These are phyloP conservation scores for Synergus umbraculus DNA, from an alignment of 2,888 invertebrate genomes.

Conservation along the genomic window DNA sequence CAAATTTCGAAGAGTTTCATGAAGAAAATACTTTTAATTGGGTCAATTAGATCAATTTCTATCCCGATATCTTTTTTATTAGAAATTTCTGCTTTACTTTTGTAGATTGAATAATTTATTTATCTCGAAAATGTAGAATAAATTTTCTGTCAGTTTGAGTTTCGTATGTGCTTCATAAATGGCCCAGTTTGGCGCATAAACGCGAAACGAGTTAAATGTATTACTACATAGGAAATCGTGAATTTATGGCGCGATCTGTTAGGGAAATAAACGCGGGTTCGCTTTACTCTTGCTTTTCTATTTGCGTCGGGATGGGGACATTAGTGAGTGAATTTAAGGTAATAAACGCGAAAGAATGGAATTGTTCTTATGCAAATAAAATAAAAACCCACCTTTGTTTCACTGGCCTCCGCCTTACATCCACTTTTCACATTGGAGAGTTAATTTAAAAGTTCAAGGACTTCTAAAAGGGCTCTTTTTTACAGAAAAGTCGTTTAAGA, in stretches of 20 bases:
- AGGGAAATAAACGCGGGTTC: conserved; percentile 45
- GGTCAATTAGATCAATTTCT: neutral
- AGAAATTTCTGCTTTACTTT: neutral
- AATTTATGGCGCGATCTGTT: conserved; percentile 54
- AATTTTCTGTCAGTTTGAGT: conserved; percentile 21
- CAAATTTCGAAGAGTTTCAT: too few species aligned
- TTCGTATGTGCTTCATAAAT: conserved; percentile 9
- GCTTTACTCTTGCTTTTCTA: conserved; percentile 49
- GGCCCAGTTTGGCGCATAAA: conserved; percentile 20
- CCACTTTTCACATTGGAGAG: conserved; percentile 5
- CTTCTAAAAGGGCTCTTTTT: neutral
- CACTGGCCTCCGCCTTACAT: conserved; percentile 4
- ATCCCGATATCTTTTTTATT: neutral
- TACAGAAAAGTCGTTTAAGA: neutral
- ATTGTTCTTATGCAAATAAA: conserved; percentile 49
- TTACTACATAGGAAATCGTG: conserved; percentile 55
- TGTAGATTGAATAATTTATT: conserved; percentile 12
- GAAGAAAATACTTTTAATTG: too few species aligned
- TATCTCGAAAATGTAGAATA: conserved; percentile 15
- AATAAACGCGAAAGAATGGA: conserved; percentile 47
- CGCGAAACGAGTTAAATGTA: conserved; percentile 19
- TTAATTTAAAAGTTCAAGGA: conserved; percentile 3
- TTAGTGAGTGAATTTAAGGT: conserved; percentile 48
- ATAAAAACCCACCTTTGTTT: conserved; percentile 50
- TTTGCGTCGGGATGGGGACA: conserved; percentile 43